A percentile compares a stretch with the other conserved stretches of the same genome.
Conservation (phyloP, 2,888 invertebrate genomes). For the Branchinecta sandiegonensis region DNA sequence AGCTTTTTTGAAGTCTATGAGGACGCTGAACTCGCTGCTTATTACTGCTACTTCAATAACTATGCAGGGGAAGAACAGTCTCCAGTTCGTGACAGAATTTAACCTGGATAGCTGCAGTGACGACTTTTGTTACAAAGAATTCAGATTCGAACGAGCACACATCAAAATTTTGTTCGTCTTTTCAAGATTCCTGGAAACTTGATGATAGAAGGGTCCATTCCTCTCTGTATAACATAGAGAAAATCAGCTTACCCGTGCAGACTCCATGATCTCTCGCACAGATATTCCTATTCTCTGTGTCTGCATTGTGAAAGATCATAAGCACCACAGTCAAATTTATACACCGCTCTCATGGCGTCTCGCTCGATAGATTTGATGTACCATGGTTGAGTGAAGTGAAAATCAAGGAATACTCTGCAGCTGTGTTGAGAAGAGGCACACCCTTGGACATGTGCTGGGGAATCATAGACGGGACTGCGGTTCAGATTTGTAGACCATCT, state of each 20-base stretch:
- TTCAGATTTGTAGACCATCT: not conserved
- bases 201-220: not conserved
- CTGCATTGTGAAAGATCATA: slow-evolving; percentile 1
- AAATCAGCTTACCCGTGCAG: slow-evolving; percentile 10
- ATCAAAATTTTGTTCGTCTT: not conserved
- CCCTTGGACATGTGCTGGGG: not conserved
- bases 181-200: slow-evolving; percentile 1
- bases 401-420: slow-evolving; percentile 2
- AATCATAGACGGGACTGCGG: slow-evolving; percentile 6
- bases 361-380: slow-evolving; percentile 1
- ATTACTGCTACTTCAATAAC: not conserved
- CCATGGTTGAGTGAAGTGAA: slow-evolving; percentile 3
- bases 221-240: not conserved
- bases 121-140: not conserved
- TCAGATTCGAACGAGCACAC: not conserved
- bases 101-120: not conserved
- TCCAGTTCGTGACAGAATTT: not conserved
- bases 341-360: not conserved
- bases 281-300: not conserved
- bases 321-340: not conserved
- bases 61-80: not conserved
- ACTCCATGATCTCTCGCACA: slow-evolving; percentile 4
- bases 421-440: not conserved
- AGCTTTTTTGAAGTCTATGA: slow-evolving; percentile 8
- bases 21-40: not conserved